These are phyloP conservation scores for Actenoides lindsayi DNA, from an alignment of 2,113 vertebrate species.

Conservation along the genomic window DNA sequence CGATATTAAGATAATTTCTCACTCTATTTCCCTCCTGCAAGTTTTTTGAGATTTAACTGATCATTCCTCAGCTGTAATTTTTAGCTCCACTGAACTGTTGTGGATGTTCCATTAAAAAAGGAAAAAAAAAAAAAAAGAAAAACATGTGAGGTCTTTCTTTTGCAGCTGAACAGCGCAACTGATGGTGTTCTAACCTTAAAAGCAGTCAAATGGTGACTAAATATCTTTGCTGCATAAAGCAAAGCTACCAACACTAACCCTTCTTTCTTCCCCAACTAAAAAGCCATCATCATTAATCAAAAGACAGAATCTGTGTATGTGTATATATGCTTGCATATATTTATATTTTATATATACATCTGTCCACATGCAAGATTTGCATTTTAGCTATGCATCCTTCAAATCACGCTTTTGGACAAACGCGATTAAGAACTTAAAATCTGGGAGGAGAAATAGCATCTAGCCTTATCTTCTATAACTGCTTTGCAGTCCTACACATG, in stretches of 20 bases:
- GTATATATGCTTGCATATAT: background rate
- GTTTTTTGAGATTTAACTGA: conserved; percentile 54
- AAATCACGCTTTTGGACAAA: background rate
- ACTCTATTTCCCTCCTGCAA: conserved; percentile 67
- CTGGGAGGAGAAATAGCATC: background rate
- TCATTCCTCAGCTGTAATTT: conserved; percentile 74
- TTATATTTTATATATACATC: background rate
- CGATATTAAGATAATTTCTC: conserved; percentile 74
- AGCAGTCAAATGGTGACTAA: background rate
- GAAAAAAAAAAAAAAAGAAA: background rate
- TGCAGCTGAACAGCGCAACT: conserved; percentile 4
- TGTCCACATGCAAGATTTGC: accelerated
- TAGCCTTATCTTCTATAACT: background rate
- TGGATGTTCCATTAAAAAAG: conserved; percentile 61
- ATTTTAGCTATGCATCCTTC: background rate
- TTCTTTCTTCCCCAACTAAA: background rate
- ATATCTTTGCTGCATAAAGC: background rate
- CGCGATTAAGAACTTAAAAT: background rate
- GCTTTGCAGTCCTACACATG: background rate
- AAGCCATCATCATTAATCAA: background rate
- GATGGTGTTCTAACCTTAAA: conserved; percentile 24
- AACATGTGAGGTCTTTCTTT: conserved; percentile 44
- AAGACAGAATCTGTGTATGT: background rate
- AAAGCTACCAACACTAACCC: background rate
- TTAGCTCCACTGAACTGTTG: conserved; percentile 74